phyloP scores from a whole-genome alignment of 2,113 vertebrate species.

The Rousettus leschenaultii region DNA sequence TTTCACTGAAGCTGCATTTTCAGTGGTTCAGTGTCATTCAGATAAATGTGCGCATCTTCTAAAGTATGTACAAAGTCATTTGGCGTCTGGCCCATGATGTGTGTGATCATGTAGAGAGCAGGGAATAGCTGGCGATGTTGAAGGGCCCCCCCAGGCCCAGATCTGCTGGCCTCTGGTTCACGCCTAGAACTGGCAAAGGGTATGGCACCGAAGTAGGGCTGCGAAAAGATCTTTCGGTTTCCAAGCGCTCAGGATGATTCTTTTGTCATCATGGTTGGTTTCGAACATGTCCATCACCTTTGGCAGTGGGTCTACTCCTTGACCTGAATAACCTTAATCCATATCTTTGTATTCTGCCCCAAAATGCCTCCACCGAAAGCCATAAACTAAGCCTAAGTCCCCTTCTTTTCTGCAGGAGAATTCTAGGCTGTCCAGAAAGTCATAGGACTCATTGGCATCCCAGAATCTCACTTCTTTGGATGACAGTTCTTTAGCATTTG shows the following conservation, averaged over 20 bases:
- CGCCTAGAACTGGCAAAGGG: slow-evolving; percentile 97
- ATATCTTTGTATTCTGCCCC: slow-evolving; percentile 96
- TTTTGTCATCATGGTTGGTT: slow-evolving; percentile 93
- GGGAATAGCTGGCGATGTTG: slow-evolving; percentile 96
- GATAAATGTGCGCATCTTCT: slow-evolving; percentile 95
- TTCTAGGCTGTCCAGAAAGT: slow-evolving; percentile 92
- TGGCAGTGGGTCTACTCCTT: slow-evolving; percentile 96
- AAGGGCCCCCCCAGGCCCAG: slow-evolving; percentile 98
- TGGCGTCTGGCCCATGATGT: slow-evolving; percentile 93
- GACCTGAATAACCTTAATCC: slow-evolving; percentile 92
- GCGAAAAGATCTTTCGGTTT: slow-evolving; percentile 95
- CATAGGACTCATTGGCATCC: slow-evolving; percentile 95
- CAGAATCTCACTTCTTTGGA: slow-evolving; percentile 96
- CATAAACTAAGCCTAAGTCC: slow-evolving; percentile 96
- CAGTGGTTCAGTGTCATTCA: slow-evolving; percentile 93
- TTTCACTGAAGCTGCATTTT: slow-evolving; percentile 93
- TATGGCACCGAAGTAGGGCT: slow-evolving; percentile 96
- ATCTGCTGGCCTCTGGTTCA: slow-evolving; percentile 96
- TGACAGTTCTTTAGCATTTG: slow-evolving; percentile 95
- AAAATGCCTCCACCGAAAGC: slow-evolving; percentile 98
- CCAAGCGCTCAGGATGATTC: slow-evolving; percentile 98
- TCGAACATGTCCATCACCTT: slow-evolving; percentile 95
- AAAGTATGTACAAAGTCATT: slow-evolving; percentile 96
- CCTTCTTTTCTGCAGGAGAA: slow-evolving; percentile 92
- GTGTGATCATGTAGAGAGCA: slow-evolving; percentile 99